Evolutionary conservation across 2,113 vertebrate species (phyloP), one percentile per base, ranked within the genome.

Genomic region (Macrotus californicus): DNA sequence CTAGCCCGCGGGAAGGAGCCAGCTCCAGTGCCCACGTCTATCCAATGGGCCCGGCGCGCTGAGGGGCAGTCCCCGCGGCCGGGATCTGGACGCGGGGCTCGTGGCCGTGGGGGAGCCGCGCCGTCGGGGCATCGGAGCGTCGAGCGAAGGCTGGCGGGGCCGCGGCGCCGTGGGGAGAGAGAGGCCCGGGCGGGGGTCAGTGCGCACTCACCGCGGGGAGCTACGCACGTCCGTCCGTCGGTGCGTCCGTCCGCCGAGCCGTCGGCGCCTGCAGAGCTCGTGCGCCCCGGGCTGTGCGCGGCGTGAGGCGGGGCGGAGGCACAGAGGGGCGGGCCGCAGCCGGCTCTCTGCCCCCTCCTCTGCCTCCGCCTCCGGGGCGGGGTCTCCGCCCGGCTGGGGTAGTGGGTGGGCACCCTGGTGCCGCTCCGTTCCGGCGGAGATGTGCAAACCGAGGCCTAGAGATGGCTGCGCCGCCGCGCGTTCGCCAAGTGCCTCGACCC

Each of bases 201-300:
- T 31, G 34, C 3, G 91, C 66, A 96, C 96, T 97, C 88, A 97
- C 97, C 93, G 39, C 75, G 26, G 67, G 0, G 79, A 52, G n/a
- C 77, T 87, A 10, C 7, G 36, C 43, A 11, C 31, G 31, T 70
- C 41, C 2, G 24, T 29, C 84, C 11, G 54, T 18, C 21, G 39
- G 19, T 15, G 29, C 4, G 83, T 76, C 36, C 14, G 46, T 41
- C 93, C 0, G 59, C 41, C 7, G 6, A 22, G 19, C 93, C 43
- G 90, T 93, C 92, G 76, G 93, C 69, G 76, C 64, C 64, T 83
- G 87, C 11, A 10, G 67, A 93, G 87, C 24, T 80, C 13, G 0
- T 29, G 93, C 77, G 76, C 86, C n/a, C 41, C 64, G 12, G 41
- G 48, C 52, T 50, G 77, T 16, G 94, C 14, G 89, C 77, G 80